phyloP scores from a whole-genome alignment of 1,140 invertebrate species.

The Brachionus rotundiformis region DNA sequence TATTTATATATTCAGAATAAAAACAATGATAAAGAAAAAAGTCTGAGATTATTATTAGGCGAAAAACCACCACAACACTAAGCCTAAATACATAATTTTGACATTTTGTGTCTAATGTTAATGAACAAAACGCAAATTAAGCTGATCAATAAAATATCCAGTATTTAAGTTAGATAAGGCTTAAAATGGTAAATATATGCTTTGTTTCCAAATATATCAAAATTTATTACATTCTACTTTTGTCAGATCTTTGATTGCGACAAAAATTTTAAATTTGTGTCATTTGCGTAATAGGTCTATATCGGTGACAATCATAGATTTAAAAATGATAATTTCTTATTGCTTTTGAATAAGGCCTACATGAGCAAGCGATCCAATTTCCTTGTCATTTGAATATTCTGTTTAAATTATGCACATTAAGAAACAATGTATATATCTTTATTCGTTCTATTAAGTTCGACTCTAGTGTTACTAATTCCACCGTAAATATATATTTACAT shows the following conservation, averaged over 20 bases:
- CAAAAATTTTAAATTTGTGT: conserved; percentile 14
- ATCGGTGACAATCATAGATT: conserved; percentile 6
- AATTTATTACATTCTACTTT: background rate
- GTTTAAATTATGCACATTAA: background rate
- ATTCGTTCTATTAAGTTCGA: background rate
- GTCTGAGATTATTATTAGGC: background rate
- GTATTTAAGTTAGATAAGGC: background rate
- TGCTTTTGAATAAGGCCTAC: background rate
- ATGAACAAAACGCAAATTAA: background rate
- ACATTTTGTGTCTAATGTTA: conserved; percentile 2
- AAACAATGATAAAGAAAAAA: background rate
- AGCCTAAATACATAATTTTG: conserved; percentile 9
- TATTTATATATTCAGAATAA: background rate
- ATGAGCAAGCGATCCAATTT: conserved; percentile 12
- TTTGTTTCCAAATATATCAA: too few relatives aligned
- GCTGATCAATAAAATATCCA: conserved; percentile 9
- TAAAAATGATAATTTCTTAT: background rate
- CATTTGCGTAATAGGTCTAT: background rate
- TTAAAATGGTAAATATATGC: background rate
- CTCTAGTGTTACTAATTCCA: background rate
- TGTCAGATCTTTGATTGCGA: background rate
- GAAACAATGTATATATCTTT: background rate
- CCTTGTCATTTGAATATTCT: background rate
- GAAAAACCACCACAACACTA: background rate
- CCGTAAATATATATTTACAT: background rate